Conservation (phyloP, 2,888 invertebrate species). For the Mongoloraphidia duomilia region DNA sequence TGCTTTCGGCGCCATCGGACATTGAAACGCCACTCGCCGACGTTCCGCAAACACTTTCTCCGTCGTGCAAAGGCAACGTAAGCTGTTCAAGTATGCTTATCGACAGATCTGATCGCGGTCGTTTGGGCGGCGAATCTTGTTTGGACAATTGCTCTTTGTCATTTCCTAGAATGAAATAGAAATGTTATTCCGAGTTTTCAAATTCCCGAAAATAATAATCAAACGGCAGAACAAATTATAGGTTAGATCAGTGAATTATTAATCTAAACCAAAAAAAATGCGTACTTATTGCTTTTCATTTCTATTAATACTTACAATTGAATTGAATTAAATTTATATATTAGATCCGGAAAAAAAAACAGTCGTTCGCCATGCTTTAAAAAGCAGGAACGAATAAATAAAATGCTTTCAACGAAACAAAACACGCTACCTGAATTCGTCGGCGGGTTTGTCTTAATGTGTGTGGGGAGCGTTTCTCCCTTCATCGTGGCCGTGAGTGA, state of each 20-base stretch:
- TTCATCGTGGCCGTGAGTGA: conserved; percentile 65
- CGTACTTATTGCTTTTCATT: too few species aligned
- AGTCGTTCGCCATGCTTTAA: conserved; percentile 12
- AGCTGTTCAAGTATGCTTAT: conserved; percentile 58
- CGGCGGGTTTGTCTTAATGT: conserved; percentile 27
- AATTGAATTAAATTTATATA: too few species aligned
- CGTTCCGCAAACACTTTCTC: conserved; percentile 23
- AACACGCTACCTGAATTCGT: conserved; percentile 22
- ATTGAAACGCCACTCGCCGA: conserved; percentile 29
- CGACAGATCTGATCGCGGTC: conserved; percentile 53
- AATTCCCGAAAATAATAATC: too few species aligned
- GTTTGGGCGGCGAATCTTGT: conserved; percentile 39
- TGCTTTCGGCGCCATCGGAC: conserved; percentile 31
- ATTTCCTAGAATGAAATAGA: conserved; percentile 18
- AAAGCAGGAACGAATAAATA: neutral
- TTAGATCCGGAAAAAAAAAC: conserved; percentile 3
- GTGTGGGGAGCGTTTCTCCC: conserved; percentile 42
- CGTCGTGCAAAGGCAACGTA: conserved; percentile 48
- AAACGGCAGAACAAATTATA: too few species aligned
- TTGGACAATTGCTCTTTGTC: conserved; percentile 35
- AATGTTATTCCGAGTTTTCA: too few species aligned
- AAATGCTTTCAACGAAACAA: neutral
- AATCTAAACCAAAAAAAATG: too few species aligned
- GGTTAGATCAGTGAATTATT: too few species aligned
- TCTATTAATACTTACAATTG: too few species aligned